Base-by-base conservation (phyloP, 2,797 vertebrate genomes). In the Triplophysa bombifrons region DNA sequence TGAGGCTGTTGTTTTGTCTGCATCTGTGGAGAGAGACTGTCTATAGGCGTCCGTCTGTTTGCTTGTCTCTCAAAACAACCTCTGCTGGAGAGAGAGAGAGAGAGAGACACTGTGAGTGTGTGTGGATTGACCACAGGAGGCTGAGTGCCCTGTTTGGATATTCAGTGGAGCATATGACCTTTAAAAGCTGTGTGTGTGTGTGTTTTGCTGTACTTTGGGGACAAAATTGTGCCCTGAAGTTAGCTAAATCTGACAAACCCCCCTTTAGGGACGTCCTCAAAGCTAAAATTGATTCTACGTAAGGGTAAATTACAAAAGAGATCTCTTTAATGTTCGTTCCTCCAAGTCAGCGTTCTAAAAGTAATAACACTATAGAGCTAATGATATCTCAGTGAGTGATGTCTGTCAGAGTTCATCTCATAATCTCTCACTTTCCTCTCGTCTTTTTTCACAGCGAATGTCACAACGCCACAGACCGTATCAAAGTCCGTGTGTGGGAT, bases 401-500 rank as follows among this genome's bases (percentile, higher is more conserved):
- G 53, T 51, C 25, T 25, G 34, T 56, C 34, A 67, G 51, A 34
- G 25, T 46, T 34, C 17, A 17, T 63, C 60, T 30, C 34, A 25
- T 53, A 13, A 3, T 13, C 44, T 27, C 68, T 30, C 81, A 67
- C 72, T 34, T 12, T 17, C 16, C 7, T 12, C 60, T 63, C 6
- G 3, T 19, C 3, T 38, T 16, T 38, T 14, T 64, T 91, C 83
- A 11, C 92, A 99, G 98, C 60, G 97, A 99, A 88, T 99, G 97
- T 88, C 98, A 99, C 90, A 99, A 99, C 34, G 97, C 97, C 48
- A 97, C 97, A 2, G 97, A 99, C 79, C 94, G 98, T 86, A 99
- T 99, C 89, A 99, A 99, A 90, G 98, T 99, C 73, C 93, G 98
- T 48, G 98, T 99, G 22, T 99, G 98, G 97, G 98, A 99, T 72